These are phyloP conservation scores for Brachyrhaphis roseni DNA, from an alignment of 2,797 vertebrate species.

Conservation along the genomic window DNA sequence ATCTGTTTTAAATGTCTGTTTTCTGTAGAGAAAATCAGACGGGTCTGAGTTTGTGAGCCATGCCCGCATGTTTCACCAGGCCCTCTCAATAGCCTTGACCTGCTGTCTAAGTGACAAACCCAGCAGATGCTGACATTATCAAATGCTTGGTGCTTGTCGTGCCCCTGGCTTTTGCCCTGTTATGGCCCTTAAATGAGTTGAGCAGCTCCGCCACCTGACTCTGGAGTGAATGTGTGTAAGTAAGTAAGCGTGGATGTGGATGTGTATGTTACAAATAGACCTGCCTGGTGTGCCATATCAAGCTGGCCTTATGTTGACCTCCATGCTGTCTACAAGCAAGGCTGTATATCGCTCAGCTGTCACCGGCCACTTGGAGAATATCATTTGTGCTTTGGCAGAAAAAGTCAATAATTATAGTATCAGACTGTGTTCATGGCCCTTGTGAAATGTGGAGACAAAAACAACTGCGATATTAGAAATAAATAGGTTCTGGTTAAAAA, in stretches of 20 bases:
- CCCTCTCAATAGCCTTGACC: conserved; percentile 67
- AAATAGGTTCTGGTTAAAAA: conserved; percentile 16
- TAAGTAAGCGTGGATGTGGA: conserved; percentile 59
- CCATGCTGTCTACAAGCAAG: conserved; percentile 66
- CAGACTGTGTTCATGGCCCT: conserved; percentile 34
- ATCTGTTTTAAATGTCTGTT: conserved; percentile 23
- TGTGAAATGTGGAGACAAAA: conserved; percentile 28
- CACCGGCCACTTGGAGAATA: conserved; percentile 50
- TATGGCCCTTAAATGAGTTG: conserved; percentile 94
- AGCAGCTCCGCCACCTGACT: conserved; percentile 79
- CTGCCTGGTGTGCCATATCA: conserved; percentile 84
- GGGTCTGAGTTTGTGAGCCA: conserved; percentile 38
- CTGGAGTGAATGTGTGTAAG: conserved; percentile 71
- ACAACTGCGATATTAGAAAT: conserved; percentile 22
- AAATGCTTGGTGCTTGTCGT: conserved; percentile 89
- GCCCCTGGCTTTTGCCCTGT: conserved; percentile 91
- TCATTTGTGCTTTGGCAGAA: conserved; percentile 44
- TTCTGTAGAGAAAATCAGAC: conserved; percentile 49
- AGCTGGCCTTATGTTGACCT: conserved; percentile 83
- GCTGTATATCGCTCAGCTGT: conserved; percentile 73
- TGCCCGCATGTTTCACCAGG: conserved; percentile 52
- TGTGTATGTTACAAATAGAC: conserved; percentile 91
- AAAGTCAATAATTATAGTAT: conserved; percentile 62
- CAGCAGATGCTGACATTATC: conserved; percentile 99
- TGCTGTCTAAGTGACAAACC: conserved; percentile 90